Percentiles rank a stretch among this genome's conserved stretches.
These are phyloP conservation scores for Zoanthus solanderi DNA, from an alignment of 92 coral and sea anemone species.

Conservation along the genomic window DNA sequence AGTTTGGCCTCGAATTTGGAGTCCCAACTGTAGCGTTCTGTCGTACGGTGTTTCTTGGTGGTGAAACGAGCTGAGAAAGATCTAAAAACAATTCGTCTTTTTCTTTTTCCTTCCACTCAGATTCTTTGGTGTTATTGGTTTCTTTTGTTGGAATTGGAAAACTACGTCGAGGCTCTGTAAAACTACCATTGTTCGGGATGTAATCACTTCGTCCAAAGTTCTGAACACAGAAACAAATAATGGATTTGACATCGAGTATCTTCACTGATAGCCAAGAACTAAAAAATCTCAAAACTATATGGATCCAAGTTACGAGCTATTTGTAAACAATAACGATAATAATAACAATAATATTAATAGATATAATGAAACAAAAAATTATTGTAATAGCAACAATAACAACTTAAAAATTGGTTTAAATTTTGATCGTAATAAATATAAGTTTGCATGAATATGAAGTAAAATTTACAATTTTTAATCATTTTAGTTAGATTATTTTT, in stretches of 20 bases:
- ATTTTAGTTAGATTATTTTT: too few species aligned
- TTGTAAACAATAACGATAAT: too few species aligned
- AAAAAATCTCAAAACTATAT: too few species aligned
- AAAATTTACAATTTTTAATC: too few species aligned
- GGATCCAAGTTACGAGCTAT: too few species aligned
- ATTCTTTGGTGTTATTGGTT: neutral
- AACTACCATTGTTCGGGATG: conserved; percentile 47
- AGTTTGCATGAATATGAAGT: too few species aligned
- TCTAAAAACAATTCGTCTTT: conserved; percentile 66
- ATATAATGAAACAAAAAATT: too few species aligned
- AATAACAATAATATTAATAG: too few species aligned
- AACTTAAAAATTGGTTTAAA: too few species aligned
- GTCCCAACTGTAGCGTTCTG: conserved; percentile 53
- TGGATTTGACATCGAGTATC: neutral
- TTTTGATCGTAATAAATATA: too few species aligned
- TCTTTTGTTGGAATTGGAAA: conserved; percentile 23
- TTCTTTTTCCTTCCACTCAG: conserved; percentile 68
- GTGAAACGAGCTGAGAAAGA: conserved; percentile 58
- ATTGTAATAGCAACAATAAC: too few species aligned
- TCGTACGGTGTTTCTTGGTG: conserved; percentile 53
- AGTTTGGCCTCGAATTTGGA: conserved; percentile 84
- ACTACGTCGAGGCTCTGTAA: conserved; percentile 76
- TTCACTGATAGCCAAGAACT: too few species aligned
- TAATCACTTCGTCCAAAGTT: conserved; percentile 58
- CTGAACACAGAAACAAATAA: neutral